phyloP scores from a whole-genome alignment of 1,140 invertebrate genomes.

The Aphelenchoides besseyi region DNA sequence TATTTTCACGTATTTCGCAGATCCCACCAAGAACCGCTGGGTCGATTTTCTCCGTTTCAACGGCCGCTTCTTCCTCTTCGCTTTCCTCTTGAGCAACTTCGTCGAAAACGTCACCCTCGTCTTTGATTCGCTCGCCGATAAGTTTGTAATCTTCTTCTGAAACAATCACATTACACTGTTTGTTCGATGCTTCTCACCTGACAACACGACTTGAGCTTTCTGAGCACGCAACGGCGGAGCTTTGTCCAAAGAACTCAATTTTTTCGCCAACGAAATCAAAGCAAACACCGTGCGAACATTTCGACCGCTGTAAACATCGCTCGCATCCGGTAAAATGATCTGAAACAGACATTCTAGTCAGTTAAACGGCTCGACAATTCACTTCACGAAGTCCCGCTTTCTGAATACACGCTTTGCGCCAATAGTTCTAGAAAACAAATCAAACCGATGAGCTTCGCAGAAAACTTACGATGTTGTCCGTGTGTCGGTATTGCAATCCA shows the following conservation, averaged over 20 bases:
- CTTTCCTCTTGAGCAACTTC: background rate
- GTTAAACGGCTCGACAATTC: slow-evolving; percentile 5
- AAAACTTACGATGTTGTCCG: slow-evolving; percentile 81
- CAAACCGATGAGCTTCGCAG: slow-evolving; percentile 69
- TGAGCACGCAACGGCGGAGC: slow-evolving; percentile 19
- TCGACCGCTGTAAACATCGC: slow-evolving; percentile 80
- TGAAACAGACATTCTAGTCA: slow-evolving; percentile 63
- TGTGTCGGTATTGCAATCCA: slow-evolving; percentile 70
- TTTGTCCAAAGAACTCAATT: slow-evolving; percentile 5
- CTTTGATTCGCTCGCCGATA: background rate
- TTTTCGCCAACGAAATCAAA: slow-evolving; percentile 74
- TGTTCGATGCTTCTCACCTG: slow-evolving; percentile 13
- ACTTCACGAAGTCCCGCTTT: background rate
- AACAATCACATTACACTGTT: background rate
- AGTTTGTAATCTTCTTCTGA: background rate
- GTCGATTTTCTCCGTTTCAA: background rate
- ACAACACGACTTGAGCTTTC: slow-evolving; percentile 7
- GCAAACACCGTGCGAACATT: slow-evolving; percentile 80
- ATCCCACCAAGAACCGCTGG: background rate
- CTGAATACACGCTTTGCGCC: background rate
- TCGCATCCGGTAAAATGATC: slow-evolving; percentile 82
- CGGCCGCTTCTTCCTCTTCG: background rate
- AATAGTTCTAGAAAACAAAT: background rate
- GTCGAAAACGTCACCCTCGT: background rate
- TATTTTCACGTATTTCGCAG: background rate